These are phyloP conservation scores for Dicaeum eximium DNA, from an alignment of 2,113 vertebrate species.

Conservation along the genomic window DNA sequence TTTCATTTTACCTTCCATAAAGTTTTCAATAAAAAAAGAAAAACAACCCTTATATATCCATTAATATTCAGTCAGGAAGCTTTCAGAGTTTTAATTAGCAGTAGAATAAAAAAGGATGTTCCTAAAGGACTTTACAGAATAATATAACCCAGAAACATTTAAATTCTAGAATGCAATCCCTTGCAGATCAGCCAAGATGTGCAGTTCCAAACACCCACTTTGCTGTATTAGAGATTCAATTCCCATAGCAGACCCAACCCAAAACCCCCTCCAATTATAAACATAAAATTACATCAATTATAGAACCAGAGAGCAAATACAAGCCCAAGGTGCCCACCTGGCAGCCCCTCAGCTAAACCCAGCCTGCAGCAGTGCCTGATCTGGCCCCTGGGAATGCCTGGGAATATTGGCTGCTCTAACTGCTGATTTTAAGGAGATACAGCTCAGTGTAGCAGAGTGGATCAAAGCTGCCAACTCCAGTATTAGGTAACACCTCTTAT, in stretches of 20 bases:
- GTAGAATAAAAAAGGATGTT: not conserved
- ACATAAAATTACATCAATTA: not conserved
- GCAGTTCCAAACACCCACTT: not conserved
- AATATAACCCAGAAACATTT: not conserved
- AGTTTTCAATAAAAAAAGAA: not conserved
- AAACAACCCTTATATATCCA: not conserved
- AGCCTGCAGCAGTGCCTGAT: not conserved
- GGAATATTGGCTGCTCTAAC: not conserved
- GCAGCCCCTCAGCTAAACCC: not conserved
- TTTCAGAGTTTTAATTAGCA: not conserved
- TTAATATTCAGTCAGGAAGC: not conserved
- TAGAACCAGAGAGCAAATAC: not conserved
- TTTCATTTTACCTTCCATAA: not conserved
- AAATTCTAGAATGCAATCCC: not conserved
- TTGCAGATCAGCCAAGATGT: not conserved
- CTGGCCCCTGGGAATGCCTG: not conserved
- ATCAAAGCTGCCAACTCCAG: not conserved
- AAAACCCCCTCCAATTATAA: not conserved
- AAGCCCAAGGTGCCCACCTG: not conserved
- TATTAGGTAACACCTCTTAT: not conserved
- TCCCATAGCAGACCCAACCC: not conserved
- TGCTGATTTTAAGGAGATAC: not conserved
- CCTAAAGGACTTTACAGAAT: not conserved
- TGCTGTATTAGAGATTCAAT: not conserved
- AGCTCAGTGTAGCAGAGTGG: not conserved